Evolutionary conservation across 2,797 vertebrate species (phyloP), one percentile per base, ranked within the genome.

Genomic region (Helarctos malayanus): DNA sequence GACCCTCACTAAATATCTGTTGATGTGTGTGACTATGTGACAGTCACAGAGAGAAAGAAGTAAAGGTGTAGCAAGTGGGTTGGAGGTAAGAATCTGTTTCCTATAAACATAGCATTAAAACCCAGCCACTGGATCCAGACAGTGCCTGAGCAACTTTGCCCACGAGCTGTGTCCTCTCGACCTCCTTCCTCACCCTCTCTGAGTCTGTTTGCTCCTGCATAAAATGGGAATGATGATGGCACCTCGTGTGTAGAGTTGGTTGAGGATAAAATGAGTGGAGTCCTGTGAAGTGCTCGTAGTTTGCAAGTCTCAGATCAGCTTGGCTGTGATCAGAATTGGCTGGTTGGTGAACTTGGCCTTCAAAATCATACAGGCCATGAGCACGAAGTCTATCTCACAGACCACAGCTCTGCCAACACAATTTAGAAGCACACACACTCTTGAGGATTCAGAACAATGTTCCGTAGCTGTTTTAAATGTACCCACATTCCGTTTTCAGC

Each of bases 161-260:
- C 16, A 61, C 32, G 9, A 16, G 54, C 59, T 63, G 87, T 59
- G 52, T 91, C 92, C 57, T 38, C 59, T n/a, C 16, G 16, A 19
- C 16, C 1, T 7, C 29, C 47, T 61, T 21, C 38, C 13, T 56
- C 45, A 41, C 27, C 61, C 21, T 47, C 71, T 82, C 27, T 27
- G 23, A 25, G 45, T 38, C 71, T 35, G 18, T 35, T 59, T 71
- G 52, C 10, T 69, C 41, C 0, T 4, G 7, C 0, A 0, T 75
- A 21, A 57, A n/a, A 15, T n/a, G 25, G 45, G 65, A 59, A 12
- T 19, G 56, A 29, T 23, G 54, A 16, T 3, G 38, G n/a, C 6
- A 27, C 56, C 49, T 25, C 12, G 57, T 38, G 49, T 5, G 0
- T 7, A 25, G 89, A 87, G 54, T 59, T 35, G 71, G 32, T 32